Evolutionary conservation across 2,113 vertebrate genomes (phyloP).

Genomic region (Peromyscus californicus): DNA sequence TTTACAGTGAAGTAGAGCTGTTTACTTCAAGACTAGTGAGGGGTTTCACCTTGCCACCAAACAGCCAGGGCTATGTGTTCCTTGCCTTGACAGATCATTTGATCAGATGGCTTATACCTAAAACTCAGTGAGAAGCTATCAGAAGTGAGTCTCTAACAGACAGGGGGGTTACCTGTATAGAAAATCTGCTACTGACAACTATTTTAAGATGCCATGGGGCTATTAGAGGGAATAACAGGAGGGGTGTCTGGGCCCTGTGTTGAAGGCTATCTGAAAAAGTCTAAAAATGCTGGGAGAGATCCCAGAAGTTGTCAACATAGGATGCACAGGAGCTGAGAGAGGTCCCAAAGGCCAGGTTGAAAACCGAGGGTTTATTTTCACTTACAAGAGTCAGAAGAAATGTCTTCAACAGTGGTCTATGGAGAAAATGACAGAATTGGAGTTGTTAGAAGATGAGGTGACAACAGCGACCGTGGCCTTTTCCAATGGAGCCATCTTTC

Average conservation of each 20-base stretch:
- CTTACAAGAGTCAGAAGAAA: neutral
- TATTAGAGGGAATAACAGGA: neutral
- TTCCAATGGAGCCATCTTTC: neutral
- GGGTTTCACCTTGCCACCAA: neutral
- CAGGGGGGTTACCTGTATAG: neutral
- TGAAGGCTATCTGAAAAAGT: neutral
- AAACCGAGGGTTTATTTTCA: neutral
- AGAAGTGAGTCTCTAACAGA: neutral
- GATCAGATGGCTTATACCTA: neutral
- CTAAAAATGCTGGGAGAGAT: neutral
- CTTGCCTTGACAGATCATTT: neutral
- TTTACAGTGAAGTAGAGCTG: neutral
- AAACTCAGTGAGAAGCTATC: neutral
- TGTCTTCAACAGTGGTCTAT: neutral
- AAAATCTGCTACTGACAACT: neutral
- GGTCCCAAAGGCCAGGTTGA: neutral
- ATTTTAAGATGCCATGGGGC: neutral
- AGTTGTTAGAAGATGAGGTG: neutral
- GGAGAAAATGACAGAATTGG: neutral
- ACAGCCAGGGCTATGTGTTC: neutral
- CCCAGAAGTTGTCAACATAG: neutral
- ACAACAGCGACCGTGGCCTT: rapidly evolving
- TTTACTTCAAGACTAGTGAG: neutral
- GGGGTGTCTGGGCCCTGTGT: rapidly evolving
- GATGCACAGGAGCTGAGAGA: too few relatives aligned